Conservation (phyloP, 2,888 invertebrate species). For the Campoplex nolae region DNA sequence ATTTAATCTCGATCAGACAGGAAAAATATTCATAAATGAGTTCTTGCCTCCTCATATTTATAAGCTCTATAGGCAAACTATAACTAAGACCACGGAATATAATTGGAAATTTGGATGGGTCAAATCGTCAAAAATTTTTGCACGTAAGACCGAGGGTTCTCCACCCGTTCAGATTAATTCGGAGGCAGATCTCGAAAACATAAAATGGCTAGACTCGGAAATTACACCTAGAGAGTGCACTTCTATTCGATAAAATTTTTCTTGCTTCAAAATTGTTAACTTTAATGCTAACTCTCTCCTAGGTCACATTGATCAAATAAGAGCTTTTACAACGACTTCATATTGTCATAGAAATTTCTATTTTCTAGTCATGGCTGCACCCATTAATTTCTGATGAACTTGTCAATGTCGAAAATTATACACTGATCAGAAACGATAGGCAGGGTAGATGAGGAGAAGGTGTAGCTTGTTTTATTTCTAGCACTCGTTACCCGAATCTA, state of each 20-base stretch:
- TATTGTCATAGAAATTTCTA: neutral
- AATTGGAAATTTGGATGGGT: neutral
- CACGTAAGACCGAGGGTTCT: neutral
- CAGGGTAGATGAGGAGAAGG: too few relatives aligned
- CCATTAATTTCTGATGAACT: too few relatives aligned
- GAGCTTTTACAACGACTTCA: neutral
- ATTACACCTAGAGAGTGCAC: neutral
- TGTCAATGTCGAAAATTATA: too few relatives aligned
- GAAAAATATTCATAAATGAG: neutral
- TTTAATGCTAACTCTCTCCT: neutral
- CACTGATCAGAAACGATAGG: too few relatives aligned
- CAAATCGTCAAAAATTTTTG: neutral
- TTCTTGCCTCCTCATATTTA: neutral
- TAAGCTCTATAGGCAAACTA: neutral
- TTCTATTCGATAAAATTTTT: too few relatives aligned
- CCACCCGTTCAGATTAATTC: neutral
- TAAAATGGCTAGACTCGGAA: neutral
- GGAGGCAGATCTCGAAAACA: neutral
- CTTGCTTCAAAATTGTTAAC: neutral
- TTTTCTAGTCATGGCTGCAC: too few relatives aligned
- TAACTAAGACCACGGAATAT: neutral
- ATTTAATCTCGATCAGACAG: neutral
- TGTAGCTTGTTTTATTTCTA: too few relatives aligned
- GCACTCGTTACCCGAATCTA: too few relatives aligned
- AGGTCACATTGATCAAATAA: neutral